Percentiles rank a stretch among this genome's conserved stretches.
Conservation (phyloP, 1,140 invertebrate species). For the Drosophila lacteicornis region DNA sequence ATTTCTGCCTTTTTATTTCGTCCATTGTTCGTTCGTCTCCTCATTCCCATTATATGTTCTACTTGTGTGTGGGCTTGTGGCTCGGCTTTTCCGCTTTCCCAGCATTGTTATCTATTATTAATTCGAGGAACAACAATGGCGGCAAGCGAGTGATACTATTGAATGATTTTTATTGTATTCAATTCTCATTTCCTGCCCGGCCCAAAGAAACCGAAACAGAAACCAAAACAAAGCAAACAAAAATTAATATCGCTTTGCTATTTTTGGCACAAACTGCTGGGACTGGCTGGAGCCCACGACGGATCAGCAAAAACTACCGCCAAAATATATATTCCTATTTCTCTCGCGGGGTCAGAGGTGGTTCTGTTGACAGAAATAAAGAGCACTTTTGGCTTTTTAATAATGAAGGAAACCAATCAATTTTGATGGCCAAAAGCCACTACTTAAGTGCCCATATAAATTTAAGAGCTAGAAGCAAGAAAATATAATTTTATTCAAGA, state of each 20-base stretch:
- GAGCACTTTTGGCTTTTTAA: constrained; percentile 29
- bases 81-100: constrained; percentile 37
- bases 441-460: constrained; percentile 12
- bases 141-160: constrained; percentile 41
- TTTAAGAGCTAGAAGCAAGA: neutral
- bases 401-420: constrained; percentile 35
- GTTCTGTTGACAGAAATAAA: constrained; percentile 26
- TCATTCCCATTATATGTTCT: constrained; percentile 33
- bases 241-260: constrained; percentile 68
- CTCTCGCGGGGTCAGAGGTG: constrained; percentile 26
- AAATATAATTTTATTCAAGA: too few relatives aligned
- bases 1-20: constrained; percentile 35
- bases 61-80: neutral
- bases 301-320: constrained; percentile 31
- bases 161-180: constrained; percentile 75
- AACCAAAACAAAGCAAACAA: constrained; percentile 44
- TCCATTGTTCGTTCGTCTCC: constrained; percentile 24
- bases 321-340: neutral
- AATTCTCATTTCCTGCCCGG: constrained; percentile 68
- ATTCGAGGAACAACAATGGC: constrained; percentile 50
- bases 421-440: constrained; percentile 23
- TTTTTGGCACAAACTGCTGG: constrained; percentile 61
- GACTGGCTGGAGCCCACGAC: constrained; percentile 27
- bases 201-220: constrained; percentile 19
- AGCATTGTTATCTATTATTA: constrained; percentile 77